Evolutionary conservation across 1,140 invertebrate genomes (phyloP).

Genomic region (Drosophila ambigua): DNA sequence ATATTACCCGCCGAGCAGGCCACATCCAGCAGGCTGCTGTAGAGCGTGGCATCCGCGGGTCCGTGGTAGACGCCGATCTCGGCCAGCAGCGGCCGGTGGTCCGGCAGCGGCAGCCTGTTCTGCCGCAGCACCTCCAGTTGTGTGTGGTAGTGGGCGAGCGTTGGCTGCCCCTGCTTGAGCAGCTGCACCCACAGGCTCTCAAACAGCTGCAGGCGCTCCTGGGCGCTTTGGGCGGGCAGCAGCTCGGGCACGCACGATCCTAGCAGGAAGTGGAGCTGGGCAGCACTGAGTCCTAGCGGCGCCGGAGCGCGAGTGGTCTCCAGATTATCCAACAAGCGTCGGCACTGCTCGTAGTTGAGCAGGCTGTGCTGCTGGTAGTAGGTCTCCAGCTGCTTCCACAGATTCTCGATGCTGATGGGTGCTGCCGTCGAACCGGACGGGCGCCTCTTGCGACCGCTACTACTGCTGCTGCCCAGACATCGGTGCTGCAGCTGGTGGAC

Average conservation of each 20-base stretch:
- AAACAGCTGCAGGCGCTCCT: constrained; percentile 53
- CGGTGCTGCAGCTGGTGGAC: background rate
- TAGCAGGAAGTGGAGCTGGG: constrained; percentile 65
- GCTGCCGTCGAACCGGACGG: background rate
- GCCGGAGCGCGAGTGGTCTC: background rate
- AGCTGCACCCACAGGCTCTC: constrained; percentile 63
- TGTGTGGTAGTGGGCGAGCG: constrained; percentile 54
- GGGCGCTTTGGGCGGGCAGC: constrained; percentile 52
- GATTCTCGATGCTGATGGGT: constrained; percentile 21
- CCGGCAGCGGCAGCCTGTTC: constrained; percentile 52
- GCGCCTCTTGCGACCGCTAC: background rate
- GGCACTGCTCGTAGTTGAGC: constrained; percentile 50
- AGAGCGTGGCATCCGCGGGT: constrained; percentile 37
- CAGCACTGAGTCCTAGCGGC: constrained; percentile 14
- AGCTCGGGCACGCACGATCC: constrained; percentile 66
- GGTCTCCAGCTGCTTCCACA: constrained; percentile 59
- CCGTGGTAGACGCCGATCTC: constrained; percentile 61
- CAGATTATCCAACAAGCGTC: constrained; percentile 47
- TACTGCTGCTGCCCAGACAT: background rate
- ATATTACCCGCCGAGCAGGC: constrained; percentile 85
- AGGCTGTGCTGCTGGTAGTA: constrained; percentile 63
- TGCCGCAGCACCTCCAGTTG: constrained; percentile 60
- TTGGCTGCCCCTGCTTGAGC: constrained; percentile 46
- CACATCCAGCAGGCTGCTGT: constrained; percentile 79
- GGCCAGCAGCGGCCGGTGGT: constrained; percentile 61